A percentile compares a stretch with the other conserved stretches of the same genome.
These are phyloP conservation scores for Lepidurus apus DNA, from an alignment of 1,140 invertebrate species.

Conservation along the genomic window DNA sequence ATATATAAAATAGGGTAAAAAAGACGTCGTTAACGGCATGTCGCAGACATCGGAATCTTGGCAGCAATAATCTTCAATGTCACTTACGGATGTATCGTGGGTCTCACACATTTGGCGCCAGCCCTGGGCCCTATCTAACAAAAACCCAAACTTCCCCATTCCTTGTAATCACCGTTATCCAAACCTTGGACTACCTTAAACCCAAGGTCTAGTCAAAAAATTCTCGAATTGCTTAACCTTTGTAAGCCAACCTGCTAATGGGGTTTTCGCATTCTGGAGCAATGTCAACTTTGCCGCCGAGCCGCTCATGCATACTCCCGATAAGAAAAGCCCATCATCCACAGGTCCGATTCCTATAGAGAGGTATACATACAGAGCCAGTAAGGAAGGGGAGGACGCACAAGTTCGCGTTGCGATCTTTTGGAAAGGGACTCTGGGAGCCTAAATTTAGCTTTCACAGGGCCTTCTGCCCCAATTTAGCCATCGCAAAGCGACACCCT, in stretches of 20 bases:
- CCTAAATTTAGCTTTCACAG: conserved; percentile 5
- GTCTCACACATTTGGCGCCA: not conserved
- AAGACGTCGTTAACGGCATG: not conserved
- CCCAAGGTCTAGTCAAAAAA: too few species aligned
- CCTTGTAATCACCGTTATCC: not conserved
- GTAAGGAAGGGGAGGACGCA: not conserved
- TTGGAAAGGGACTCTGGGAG: not conserved
- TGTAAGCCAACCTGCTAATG: too few species aligned
- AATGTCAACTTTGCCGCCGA: not conserved
- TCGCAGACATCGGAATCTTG: not conserved
- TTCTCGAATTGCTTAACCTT: too few species aligned
- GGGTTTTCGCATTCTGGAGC: too few species aligned
- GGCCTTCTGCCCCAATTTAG: not conserved
- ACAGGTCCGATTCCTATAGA: not conserved
- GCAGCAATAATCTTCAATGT: conserved; percentile 1
- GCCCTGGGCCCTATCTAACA: not conserved
- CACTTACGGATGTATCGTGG: not conserved
- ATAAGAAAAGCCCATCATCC: not conserved
- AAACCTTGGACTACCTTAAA: too few species aligned
- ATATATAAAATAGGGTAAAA: not conserved
- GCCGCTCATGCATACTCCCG: not conserved
- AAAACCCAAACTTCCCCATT: not conserved
- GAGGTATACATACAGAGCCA: not conserved
- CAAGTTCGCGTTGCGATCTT: not conserved
- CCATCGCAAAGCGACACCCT: conserved; percentile 6